phyloP scores from a whole-genome alignment of 2,797 vertebrate genomes.

The Halcyon leucocephala region DNA sequence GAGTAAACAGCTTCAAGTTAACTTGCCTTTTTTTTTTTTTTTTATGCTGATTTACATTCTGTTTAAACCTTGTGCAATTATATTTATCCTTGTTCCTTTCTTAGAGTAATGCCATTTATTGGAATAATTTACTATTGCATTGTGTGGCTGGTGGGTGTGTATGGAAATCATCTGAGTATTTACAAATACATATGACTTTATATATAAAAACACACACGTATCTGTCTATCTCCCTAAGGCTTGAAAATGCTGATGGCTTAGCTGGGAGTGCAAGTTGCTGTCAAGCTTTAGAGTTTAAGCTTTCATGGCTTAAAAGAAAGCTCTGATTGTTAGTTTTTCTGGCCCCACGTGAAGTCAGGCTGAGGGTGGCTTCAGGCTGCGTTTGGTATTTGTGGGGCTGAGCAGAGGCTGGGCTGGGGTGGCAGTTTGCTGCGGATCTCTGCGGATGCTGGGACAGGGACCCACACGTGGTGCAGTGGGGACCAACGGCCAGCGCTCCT shows the following conservation, averaged over 20 bases:
- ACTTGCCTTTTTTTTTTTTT: background rate
- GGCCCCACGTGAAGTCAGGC: background rate
- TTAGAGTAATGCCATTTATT: constrained; percentile 40
- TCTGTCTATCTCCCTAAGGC: constrained; percentile 23
- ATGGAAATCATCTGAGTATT: constrained; percentile 50
- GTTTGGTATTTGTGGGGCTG: background rate
- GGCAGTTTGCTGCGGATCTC: background rate
- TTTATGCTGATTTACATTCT: constrained; percentile 54
- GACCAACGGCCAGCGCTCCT: rapidly evolving
- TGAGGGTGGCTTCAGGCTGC: background rate
- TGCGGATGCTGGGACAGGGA: background rate
- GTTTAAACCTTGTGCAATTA: constrained; percentile 54
- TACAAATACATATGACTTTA: constrained; percentile 23
- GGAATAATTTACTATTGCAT: constrained; percentile 40
- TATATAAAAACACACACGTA: constrained; percentile 11
- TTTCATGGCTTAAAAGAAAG: constrained; percentile 7
- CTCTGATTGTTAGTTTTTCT: background rate
- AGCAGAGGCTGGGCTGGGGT: background rate
- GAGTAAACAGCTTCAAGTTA: constrained; percentile 57
- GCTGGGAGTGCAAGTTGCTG: background rate
- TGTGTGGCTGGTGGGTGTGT: background rate
- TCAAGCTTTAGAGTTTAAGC: background rate
- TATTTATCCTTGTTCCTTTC: constrained; percentile 45
- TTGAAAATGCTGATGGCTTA: constrained; percentile 33
- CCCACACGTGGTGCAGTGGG: rapidly evolving